These are phyloP conservation scores for Chorisops tibialis DNA, from an alignment of 2,888 invertebrate genomes.

Conservation along the genomic window DNA sequence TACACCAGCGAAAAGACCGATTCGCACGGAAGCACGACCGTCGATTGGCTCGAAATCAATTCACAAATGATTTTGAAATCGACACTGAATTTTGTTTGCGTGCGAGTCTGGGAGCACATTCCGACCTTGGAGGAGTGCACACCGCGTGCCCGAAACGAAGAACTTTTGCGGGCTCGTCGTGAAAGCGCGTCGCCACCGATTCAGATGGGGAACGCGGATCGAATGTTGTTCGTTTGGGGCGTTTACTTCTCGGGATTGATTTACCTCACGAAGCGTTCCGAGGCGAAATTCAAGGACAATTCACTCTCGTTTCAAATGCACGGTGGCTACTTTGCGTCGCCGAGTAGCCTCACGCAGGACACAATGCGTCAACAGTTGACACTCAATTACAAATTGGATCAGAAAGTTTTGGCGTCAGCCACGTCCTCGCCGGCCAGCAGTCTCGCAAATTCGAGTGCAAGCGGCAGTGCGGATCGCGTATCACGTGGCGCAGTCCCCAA, in stretches of 20 bases:
- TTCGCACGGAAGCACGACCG: slow-evolving; percentile 63
- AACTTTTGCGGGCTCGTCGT: slow-evolving; percentile 1
- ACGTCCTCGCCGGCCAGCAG: slow-evolving; percentile 17
- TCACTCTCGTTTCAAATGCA: slow-evolving; percentile 82
- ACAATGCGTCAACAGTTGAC: slow-evolving; percentile 41
- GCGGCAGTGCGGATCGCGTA: slow-evolving; percentile 4
- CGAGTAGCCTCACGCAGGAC: slow-evolving; percentile 49
- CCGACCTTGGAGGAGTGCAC: slow-evolving; percentile 15
- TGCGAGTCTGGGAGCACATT: slow-evolving; percentile 48
- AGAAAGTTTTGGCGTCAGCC: slow-evolving; percentile 5
- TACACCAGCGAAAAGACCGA: slow-evolving; percentile 76
- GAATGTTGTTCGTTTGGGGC: slow-evolving; percentile 74
- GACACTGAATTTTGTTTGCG: slow-evolving; percentile 48
- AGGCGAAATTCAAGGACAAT: slow-evolving; percentile 43
- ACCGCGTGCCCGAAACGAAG: slow-evolving; percentile 3
- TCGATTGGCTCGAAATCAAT: slow-evolving; percentile 79
- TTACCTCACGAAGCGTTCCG: slow-evolving; percentile 54
- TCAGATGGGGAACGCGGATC: slow-evolving; percentile 51
- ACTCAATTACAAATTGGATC: slow-evolving; percentile 37
- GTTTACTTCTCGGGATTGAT: slow-evolving; percentile 80
- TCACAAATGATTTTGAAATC: slow-evolving; percentile 59
- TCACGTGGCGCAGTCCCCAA: slow-evolving; percentile 18
- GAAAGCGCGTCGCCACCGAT: slow-evolving; percentile 43
- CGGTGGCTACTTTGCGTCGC: slow-evolving; percentile 77
- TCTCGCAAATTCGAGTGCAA: slow-evolving; percentile 6